Percentiles rank a stretch among this genome's conserved stretches.
Evolutionary conservation across 2,888 invertebrate genomes (phyloP).

Genomic region (Bedellia somnulentella): DNA sequence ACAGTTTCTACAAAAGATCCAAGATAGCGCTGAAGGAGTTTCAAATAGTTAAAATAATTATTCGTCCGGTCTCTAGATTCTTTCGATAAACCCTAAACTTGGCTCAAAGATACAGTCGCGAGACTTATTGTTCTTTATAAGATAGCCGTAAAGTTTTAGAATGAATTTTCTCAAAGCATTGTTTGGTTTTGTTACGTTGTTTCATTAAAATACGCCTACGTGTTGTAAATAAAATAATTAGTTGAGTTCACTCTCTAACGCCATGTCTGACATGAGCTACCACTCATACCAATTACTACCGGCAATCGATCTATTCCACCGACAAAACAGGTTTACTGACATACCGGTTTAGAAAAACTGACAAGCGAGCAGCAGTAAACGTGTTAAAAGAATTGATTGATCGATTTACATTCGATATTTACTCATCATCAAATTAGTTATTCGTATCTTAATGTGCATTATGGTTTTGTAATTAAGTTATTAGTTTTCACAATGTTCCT

Average conservation of each 20-base stretch:
- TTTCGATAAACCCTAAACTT: too few species aligned
- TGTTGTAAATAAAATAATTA: slow-evolving; percentile 58
- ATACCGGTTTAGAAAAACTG: slow-evolving; percentile 24
- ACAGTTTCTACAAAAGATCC: slow-evolving; percentile 29
- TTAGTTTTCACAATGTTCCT: too few species aligned
- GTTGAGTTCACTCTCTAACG: slow-evolving; percentile 47
- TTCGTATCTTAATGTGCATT: too few species aligned
- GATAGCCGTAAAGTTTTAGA: too few species aligned
- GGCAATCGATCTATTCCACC: slow-evolving; percentile 29
- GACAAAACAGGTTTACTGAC: slow-evolving; percentile 34
- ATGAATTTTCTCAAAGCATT: too few species aligned
- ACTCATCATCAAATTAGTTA: too few species aligned
- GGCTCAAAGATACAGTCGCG: too few species aligned
- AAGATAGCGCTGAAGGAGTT: slow-evolving; percentile 5
- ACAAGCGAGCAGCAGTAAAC: slow-evolving; percentile 20
- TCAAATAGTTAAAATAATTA: slow-evolving; percentile 1
- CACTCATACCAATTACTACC: slow-evolving; percentile 57
- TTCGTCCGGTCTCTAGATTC: not conserved
- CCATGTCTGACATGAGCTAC: slow-evolving; percentile 54
- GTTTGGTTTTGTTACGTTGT: too few species aligned
- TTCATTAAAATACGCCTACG: slow-evolving; percentile 49
- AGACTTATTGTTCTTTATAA: not conserved
- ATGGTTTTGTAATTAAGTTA: too few species aligned
- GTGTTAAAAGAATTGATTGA: slow-evolving; percentile 55
- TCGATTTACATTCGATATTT: slow-evolving; percentile 35